Evolutionary conservation across 2,797 vertebrate genomes (phyloP), one percentile per base, ranked within the genome.

Genomic region (Stomatorhinus walkeri): DNA sequence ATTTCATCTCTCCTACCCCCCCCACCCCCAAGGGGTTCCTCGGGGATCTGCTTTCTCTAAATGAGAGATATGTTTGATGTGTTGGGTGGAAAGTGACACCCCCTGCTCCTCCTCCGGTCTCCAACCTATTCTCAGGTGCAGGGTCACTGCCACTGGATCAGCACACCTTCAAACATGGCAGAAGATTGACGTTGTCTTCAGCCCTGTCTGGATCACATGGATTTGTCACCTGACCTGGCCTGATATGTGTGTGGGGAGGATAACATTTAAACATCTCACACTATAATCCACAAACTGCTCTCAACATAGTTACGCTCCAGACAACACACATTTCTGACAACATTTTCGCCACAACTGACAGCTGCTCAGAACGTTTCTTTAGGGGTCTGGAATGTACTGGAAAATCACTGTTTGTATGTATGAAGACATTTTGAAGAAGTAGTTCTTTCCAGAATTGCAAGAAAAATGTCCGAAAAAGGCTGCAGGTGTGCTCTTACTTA

Each of bases 71-170:
- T 43, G 51, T 88, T 85, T 88, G 76, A 88, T 85, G 88, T 48
- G 54, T 36, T 72, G 28, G 68, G 32, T 72, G 28, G 24, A 56
- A 54, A 19, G 24, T 28, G 10, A 56, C 85, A 56, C 49, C 85
- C 51, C 28, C 52, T 56, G 32, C 28, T 6, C 24, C 85, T 40
- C 85, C 16, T 43, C 12, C 3, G 16, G 2, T 61, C 83, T 48
- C 43, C 28, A 49, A 19, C 10, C 84, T 32, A 2, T 61, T 51
- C 40, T 85, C 56, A 89, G 84, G 88, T 79, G 56, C 84, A 52
- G 59, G 61, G 88, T 89, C 84, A 72, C 61, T 51, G 49, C 28
- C 32, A 14, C 24, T n/a, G 84, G 84, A 89, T 87, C 68, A 89
- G 52, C 48, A 24, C 61, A 72, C 84, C 61, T 85, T 87, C 51